A percentile compares a stretch with the other conserved stretches of the same genome.
These are phyloP conservation scores for Drosophila yooni DNA, from an alignment of 2,888 invertebrate genomes.

Conservation along the genomic window DNA sequence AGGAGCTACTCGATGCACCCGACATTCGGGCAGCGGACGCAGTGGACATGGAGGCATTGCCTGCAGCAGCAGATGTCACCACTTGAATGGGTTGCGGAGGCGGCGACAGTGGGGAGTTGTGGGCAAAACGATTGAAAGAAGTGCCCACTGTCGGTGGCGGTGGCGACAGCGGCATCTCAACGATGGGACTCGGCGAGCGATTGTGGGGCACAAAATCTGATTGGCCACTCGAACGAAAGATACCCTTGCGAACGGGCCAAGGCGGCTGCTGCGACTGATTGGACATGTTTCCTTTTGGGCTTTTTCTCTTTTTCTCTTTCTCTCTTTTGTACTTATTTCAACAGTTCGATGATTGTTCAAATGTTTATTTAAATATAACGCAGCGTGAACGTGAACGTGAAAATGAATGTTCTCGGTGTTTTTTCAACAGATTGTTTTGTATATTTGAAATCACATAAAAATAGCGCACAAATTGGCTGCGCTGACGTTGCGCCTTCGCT, in stretches of 20 bases:
- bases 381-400: constrained; percentile 42
- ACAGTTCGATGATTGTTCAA: constrained; percentile 21
- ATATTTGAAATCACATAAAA: constrained; percentile 73
- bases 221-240: constrained; percentile 85
- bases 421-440: constrained; percentile 43
- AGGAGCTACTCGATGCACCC: constrained; percentile 44
- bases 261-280: constrained; percentile 87
- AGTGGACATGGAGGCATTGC: constrained; percentile 49
- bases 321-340: constrained; percentile 19
- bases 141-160: constrained; percentile 78
- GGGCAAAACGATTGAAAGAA: constrained; percentile 62
- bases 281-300: constrained; percentile 77
- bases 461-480: constrained; percentile 74
- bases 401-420: constrained; percentile 26
- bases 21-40: constrained; percentile 63
- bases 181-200: constrained; percentile 84
- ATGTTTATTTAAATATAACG: constrained; percentile 21
- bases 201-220: constrained; percentile 83
- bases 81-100: constrained; percentile 82
- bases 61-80: constrained; percentile 47
- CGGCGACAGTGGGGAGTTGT: constrained; percentile 75
- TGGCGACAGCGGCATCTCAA: constrained; percentile 85
- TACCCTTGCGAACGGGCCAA: constrained; percentile 90
- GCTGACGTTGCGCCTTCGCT: constrained; percentile 44
- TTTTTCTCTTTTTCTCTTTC: neutral